These are phyloP conservation scores for Drosophila orena DNA, from an alignment of 1,140 invertebrate species.

Conservation along the genomic window DNA sequence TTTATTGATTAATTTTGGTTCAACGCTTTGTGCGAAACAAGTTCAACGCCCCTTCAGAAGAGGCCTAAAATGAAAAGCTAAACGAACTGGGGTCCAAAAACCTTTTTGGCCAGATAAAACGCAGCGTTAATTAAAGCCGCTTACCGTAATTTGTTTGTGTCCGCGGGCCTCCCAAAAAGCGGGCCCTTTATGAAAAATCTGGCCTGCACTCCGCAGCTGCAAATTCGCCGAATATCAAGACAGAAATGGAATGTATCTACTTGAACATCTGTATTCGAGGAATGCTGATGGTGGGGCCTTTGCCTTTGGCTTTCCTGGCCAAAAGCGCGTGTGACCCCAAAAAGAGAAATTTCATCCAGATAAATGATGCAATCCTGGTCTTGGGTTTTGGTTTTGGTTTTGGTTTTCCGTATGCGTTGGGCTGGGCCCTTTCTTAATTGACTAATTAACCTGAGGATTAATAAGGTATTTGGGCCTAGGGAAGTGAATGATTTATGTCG, in stretches of 20 bases:
- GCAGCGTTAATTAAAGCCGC: slow-evolving; percentile 77
- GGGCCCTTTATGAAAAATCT: slow-evolving; percentile 47
- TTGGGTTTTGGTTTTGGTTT: slow-evolving; percentile 16
- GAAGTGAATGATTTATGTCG: slow-evolving; percentile 40
- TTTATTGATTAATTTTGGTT: slow-evolving; percentile 53
- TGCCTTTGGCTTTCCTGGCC: slow-evolving; percentile 36
- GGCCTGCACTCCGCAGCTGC: slow-evolving; percentile 51
- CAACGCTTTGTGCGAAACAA: slow-evolving; percentile 65
- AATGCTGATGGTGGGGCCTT: slow-evolving; percentile 32
- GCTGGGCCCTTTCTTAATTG: slow-evolving; percentile 56
- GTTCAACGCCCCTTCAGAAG: slow-evolving; percentile 59
- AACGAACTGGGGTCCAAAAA: slow-evolving; percentile 17
- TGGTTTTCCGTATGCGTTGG: neutral
- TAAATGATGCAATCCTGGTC: slow-evolving; percentile 71
- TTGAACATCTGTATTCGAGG: slow-evolving; percentile 3
- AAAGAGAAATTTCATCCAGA: slow-evolving; percentile 72
- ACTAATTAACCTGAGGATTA: slow-evolving; percentile 45
- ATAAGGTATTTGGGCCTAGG: slow-evolving; percentile 44
- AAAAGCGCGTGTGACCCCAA: slow-evolving; percentile 68
- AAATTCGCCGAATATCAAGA: slow-evolving; percentile 62
- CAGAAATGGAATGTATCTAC: slow-evolving; percentile 51
- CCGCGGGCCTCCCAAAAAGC: slow-evolving; percentile 45
- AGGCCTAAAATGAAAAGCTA: slow-evolving; percentile 33
- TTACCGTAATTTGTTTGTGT: slow-evolving; percentile 81
- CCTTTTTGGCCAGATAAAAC: slow-evolving; percentile 65